Evolutionary conservation across 2,888 invertebrate species (phyloP), one percentile per base, ranked within the genome.

Genomic region (Odontomyia ornata): DNA sequence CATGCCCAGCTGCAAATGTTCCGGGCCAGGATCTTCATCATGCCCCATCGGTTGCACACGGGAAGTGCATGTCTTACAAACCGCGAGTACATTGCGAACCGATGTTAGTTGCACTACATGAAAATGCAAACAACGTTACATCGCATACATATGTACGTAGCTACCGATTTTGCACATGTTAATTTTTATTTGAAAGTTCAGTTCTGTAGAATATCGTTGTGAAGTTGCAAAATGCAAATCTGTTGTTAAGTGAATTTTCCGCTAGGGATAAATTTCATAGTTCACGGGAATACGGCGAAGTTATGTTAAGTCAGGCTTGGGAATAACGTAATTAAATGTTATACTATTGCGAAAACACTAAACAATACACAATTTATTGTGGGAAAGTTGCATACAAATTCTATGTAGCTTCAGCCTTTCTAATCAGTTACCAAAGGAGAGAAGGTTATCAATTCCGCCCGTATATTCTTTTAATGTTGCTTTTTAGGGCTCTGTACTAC

Each of bases 21-120:
- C 7, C 11, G 23, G 27, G 60, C 0, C 57, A 28, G 21, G 25
- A 47, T 73, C 57, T 25, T 57, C 73, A 57, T 60, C 76, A 78
- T 78, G 75, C 75, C 73, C 76, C 78, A 78, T 76, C 69, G 75
- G 47, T 77, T 77, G 36, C 76, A 78, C 78, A 78, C 47, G 78
- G 75, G 69, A 78, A 78, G 27, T 65, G 64, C 73, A 77, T 78
- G 78, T 78, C 77, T 76, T 78, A 67, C 75, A 73, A 21, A 52
- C 7, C 27, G 15, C 25, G 57, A 15, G 21, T 57, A 73, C 73
- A 73, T 73, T 73, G 43, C 43, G n/a, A 46, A 30, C 36, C 36
- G 57, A 36, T 73, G 57, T 57, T 73, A 47, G 27, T 23, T 57
- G 57, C 47, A 18, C 47, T 47, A 47, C 69, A 47, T 46, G 65